These are phyloP conservation scores for Pediacus dermestoides DNA, from an alignment of 2,888 invertebrate genomes.

Conservation along the genomic window DNA sequence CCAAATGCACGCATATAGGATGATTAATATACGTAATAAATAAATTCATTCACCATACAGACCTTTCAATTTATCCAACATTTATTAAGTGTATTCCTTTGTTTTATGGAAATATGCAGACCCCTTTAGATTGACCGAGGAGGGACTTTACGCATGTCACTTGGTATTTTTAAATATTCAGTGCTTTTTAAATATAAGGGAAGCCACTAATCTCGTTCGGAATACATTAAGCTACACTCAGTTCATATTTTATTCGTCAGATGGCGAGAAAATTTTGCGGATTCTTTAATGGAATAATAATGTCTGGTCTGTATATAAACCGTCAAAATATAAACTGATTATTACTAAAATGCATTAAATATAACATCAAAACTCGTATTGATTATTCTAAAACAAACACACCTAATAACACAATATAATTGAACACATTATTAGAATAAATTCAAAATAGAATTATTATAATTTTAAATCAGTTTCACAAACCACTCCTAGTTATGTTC, in stretches of 20 bases:
- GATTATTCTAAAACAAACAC: too few species aligned
- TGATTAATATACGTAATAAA: background rate
- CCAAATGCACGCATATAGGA: background rate
- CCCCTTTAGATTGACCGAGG: conserved; percentile 8
- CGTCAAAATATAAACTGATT: too few species aligned
- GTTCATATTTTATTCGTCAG: conserved; percentile 17
- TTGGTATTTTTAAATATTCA: conserved; percentile 22
- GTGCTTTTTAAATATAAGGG: conserved; percentile 20
- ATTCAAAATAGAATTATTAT: too few species aligned
- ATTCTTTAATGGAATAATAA: conserved; percentile 1
- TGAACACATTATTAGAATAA: too few species aligned
- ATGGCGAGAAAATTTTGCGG: conserved; percentile 24
- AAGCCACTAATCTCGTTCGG: conserved; percentile 23
- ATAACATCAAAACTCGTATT: too few species aligned
- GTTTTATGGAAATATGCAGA: conserved; percentile 13
- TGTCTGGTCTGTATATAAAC: too few species aligned
- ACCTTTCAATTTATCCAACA: conserved; percentile 10
- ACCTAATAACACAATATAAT: too few species aligned
- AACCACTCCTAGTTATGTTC: too few species aligned
- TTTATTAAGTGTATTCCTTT: conserved; percentile 15
- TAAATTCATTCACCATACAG: background rate
- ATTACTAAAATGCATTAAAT: too few species aligned
- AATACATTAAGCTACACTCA: conserved; percentile 18
- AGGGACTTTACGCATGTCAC: conserved; percentile 13
- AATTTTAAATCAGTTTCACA: too few species aligned